phyloP scores from a whole-genome alignment of 23 tunicate species.

The Trididemnum nubilum region DNA sequence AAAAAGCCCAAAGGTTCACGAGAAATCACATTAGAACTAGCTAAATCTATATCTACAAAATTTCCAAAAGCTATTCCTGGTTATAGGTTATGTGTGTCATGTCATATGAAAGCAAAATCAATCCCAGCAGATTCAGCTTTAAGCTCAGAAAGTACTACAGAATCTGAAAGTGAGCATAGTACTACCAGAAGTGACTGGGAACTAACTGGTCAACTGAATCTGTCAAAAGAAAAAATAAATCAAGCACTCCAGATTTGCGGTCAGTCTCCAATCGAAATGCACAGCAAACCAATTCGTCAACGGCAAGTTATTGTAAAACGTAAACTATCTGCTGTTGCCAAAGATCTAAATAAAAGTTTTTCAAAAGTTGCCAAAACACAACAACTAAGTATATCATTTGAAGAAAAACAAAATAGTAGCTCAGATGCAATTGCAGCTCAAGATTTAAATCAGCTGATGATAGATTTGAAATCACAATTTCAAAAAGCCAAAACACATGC shows the following conservation, averaged over 20 bases:
- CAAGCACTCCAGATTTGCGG: slow-evolving; percentile 9
- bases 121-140: not conserved
- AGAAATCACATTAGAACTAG: slow-evolving; percentile 6
- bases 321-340: not conserved
- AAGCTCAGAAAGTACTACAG: not conserved
- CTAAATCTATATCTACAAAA: not conserved
- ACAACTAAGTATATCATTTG: slow-evolving; percentile 19
- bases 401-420: slow-evolving; percentile 16
- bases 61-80: slow-evolving; percentile 20
- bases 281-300: slow-evolving; percentile 21
- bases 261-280: slow-evolving; percentile 26
- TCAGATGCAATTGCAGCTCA: slow-evolving; percentile 25
- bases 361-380: slow-evolving; percentile 37
- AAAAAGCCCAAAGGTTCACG: slow-evolving; percentile 9
- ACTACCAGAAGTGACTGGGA: slow-evolving; percentile 17
- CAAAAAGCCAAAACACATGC: not conserved
- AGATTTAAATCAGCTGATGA: slow-evolving; percentile 23
- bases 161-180: slow-evolving; percentile 5
- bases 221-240: slow-evolving; percentile 18
- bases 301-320: not conserved
- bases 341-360: slow-evolving; percentile 27
- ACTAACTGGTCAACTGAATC: not conserved
- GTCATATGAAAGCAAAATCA: not conserved
- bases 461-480: slow-evolving; percentile 10
- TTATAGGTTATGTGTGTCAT: not conserved